Base-by-base conservation (phyloP, 2,113 vertebrate species). In the Parus major region DNA sequence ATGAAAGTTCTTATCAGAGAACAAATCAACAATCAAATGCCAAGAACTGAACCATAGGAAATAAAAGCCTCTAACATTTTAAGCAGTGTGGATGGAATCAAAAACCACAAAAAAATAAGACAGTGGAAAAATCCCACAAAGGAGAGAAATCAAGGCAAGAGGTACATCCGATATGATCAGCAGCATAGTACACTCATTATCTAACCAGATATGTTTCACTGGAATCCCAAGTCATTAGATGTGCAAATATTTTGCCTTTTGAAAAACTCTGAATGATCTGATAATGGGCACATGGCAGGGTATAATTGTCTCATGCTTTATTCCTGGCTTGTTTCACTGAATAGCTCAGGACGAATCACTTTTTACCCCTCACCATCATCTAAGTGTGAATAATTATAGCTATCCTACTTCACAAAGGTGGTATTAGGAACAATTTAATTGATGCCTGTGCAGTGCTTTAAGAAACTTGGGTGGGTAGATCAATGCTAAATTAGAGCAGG, bases 391-490 rank as follows among this genome's bases (percentile, higher is more conserved):
- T 93, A 95, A 96, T 96, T 94, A 92, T 25, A 95, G 52, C 68
- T 92, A 94, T 83, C 73, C 60, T 88, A 15, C 92, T 88, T 94
- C 88, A 94, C 85, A 88, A 93, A 88, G 86, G 76, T 92, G 68
- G 68, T 75, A 93, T 88, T 86, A 95, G 68, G 71, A 96, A 88
- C 64, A 94, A 88, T 90, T 93, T 95, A 93, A 96, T 64, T 95
- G 90, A 95, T 93, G 88, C 52, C 59, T 90, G 24, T 73, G 64
- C 56, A 73, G 72, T 59, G 68, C 76, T 93, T 90, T 90, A 93
- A 93, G 95, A 96, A 96, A 94, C 90, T 93, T 95, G 75, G 96
- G 92, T 95, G 82, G 92, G 90, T 94, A 96, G 94, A 97, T 95
- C 95, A 95, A 96, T 96, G 93, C 33, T 93, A 96, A 96, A 96